phyloP scores from a whole-genome alignment of 92 coral and sea anemone genomes.

The Porites rus region DNA sequence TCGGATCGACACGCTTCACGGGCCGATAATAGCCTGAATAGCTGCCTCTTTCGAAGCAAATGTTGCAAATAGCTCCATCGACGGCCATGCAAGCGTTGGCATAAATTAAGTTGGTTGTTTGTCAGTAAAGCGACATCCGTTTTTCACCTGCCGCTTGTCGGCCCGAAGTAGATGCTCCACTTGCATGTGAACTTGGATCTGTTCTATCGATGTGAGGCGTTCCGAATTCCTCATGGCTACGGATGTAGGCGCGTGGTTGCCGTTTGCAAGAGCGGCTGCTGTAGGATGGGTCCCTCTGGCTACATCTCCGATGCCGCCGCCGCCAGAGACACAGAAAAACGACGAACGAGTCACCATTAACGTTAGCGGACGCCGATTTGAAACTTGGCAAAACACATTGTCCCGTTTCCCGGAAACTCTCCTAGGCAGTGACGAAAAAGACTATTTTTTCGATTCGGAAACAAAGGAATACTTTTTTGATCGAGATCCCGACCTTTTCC shows the following conservation, averaged over 20 bases:
- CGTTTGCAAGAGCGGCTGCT: constrained; percentile 99
- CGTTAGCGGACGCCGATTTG: constrained; percentile 99
- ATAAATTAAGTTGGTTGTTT: constrained; percentile 76
- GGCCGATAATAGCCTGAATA: constrained; percentile 7
- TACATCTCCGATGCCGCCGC: constrained; percentile 98
- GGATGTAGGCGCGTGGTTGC: constrained; percentile 99
- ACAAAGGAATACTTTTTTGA: constrained; percentile 98
- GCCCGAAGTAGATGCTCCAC: constrained; percentile 46
- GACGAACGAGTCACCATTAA: constrained; percentile 98
- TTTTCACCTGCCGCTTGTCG: constrained; percentile 68
- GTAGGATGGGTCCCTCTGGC: constrained; percentile 99
- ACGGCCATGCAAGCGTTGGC: constrained; percentile 52
- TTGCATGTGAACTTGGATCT: constrained; percentile 22
- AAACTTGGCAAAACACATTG: constrained; percentile 99
- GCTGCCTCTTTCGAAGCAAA: constrained; percentile 32
- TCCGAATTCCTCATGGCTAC: constrained; percentile 87
- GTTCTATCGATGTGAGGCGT: constrained; percentile 53
- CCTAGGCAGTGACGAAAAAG: constrained; percentile 97
- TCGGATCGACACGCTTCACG: constrained; percentile 19
- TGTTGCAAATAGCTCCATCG: constrained; percentile 28
- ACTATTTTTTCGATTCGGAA: constrained; percentile 95
- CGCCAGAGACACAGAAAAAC: constrained; percentile 92
- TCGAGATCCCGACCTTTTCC: constrained; percentile 96
- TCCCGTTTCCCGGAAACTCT: constrained; percentile 99
- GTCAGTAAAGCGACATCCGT: constrained; percentile 20